Evolutionary conservation across 2,113 vertebrate genomes (phyloP), one percentile per base, ranked within the genome.

Genomic region (Sclerurus mexicanus): DNA sequence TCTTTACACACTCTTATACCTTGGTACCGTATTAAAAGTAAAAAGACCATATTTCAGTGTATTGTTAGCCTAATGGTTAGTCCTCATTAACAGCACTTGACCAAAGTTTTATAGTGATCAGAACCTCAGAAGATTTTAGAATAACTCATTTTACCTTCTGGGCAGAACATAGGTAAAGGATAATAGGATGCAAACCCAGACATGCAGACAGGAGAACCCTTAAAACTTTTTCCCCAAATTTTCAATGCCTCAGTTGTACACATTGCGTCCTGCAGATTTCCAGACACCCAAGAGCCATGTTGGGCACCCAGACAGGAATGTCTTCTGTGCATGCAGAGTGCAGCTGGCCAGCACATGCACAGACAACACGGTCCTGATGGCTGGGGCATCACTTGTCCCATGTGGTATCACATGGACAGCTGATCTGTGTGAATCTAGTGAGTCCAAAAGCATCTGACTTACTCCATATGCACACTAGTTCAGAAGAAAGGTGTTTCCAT

Each of bases 361-460:
- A 30, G 35, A 24, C 27, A 35, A 0, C 30, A 27, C 40, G n/a
- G 42, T 82, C 31, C 56, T 55, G 52, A 4, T n/a, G 47, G 11
- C 31, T 30, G 37, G 75, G 28, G 8, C n/a, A 12, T 55, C 0
- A 0, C 58, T 55, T 23, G 14, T 81, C 55, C 66, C 12, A 0
- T 12, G 25, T 50, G 63, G 6, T 40, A 12, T 50, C 59, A 12
- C 10, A 1, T 10, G 31, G 47, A 27, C 10, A 14, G 17, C 35
- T 21, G 63, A 31, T 60, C 33, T 68, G 4, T 0, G 0, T 82
- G 30, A 42, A 30, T 66, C 16, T 55, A 31, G 23, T 31, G 40
- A 78, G 20, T 35, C 30, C 33, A 52, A 56, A 56, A 1, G 1
- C 52, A 71, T 27, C 50, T 47, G 30, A 19, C 33, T 88, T 69